Conservation (phyloP, 1,140 invertebrate genomes). For the Zaprionus taronus region DNA sequence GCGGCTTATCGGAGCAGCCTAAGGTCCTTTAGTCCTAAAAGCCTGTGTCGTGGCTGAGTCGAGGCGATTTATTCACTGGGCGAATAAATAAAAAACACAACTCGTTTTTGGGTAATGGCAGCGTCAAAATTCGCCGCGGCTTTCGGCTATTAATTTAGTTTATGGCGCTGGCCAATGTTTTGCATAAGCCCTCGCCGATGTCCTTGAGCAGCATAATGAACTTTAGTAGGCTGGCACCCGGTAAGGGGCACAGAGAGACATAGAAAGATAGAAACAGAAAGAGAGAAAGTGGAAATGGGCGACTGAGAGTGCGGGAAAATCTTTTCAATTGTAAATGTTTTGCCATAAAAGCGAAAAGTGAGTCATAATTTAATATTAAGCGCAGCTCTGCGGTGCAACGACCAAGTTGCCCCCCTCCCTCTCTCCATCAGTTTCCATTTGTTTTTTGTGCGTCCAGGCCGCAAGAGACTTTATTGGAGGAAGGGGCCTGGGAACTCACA, state of each 20-base stretch:
- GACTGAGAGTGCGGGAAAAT: conserved; percentile 20
- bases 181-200: conserved; percentile 38
- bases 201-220: conserved; percentile 59
- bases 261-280: not conserved
- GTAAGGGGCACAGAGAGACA: not conserved
- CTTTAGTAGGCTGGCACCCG: conserved; percentile 17
- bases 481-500: not conserved
- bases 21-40: not conserved
- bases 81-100: conserved; percentile 34
- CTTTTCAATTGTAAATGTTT: conserved; percentile 50
- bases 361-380: conserved; percentile 57
- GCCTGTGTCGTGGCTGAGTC: too few species aligned
- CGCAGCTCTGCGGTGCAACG: conserved; percentile 13
- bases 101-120: conserved; percentile 44
- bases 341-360: conserved; percentile 48
- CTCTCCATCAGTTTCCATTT: conserved; percentile 7
- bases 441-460: conserved; percentile 42
- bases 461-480: conserved; percentile 3
- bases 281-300: not conserved
- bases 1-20: conserved; percentile 19
- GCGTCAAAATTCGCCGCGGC: conserved; percentile 45
- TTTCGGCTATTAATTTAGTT: conserved; percentile 57
- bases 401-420: not conserved
- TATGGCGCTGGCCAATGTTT: conserved; percentile 46
- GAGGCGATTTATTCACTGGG: conserved; percentile 37